These are phyloP conservation scores for Sapajus apella DNA, from an alignment of 2,113 vertebrate genomes.

Conservation along the genomic window DNA sequence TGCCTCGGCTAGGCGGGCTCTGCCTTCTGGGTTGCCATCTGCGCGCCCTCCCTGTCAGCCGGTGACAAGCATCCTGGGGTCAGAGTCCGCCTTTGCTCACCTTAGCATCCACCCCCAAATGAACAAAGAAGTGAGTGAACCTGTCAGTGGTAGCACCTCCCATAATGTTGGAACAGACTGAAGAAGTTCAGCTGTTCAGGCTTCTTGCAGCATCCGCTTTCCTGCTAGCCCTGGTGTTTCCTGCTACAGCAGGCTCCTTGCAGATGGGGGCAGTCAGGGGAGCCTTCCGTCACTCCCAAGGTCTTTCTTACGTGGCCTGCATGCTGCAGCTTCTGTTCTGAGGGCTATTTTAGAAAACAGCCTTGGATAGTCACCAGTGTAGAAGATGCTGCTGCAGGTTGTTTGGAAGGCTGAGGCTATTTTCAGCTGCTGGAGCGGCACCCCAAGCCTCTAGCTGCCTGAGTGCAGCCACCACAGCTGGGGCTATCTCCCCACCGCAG, in stretches of 20 bases:
- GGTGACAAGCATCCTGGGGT: background rate
- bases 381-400: background rate
- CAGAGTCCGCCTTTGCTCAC: background rate
- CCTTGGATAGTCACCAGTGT: no score
- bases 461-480: no score
- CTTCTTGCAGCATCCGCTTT: background rate
- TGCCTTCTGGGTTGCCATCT: background rate
- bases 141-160: no score
- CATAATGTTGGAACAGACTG: background rate
- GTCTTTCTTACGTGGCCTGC: background rate
- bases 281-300: background rate
- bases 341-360: background rate
- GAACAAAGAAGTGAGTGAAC: background rate
- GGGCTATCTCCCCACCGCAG: background rate
- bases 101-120: background rate
- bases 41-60: background rate
- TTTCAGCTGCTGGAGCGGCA: background rate
- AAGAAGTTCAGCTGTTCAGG: background rate
- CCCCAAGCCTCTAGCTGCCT: accelerated
- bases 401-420: background rate
- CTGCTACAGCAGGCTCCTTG: background rate
- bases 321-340: background rate
- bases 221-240: background rate
- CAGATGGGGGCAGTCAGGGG: accelerated
- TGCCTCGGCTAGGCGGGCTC: background rate